Evolutionary conservation across 2,797 vertebrate genomes (phyloP), one percentile per base, ranked within the genome.

Genomic region (Pseudomugil tenellus): DNA sequence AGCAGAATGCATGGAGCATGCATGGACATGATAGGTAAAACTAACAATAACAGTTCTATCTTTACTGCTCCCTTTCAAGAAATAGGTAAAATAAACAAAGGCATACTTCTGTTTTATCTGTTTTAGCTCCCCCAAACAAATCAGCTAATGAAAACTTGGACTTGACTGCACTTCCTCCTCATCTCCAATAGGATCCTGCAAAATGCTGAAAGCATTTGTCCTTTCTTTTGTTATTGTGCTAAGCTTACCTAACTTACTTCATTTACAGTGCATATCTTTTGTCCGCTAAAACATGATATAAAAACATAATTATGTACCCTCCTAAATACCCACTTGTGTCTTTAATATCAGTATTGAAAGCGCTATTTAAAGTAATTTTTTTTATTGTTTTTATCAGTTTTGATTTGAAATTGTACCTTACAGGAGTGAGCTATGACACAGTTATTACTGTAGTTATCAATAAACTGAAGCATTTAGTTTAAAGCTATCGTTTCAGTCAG

Each of bases 11-110:
- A 28, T 6, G 21, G 61, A 51, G 54, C n/a, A 53, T 17, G 32
- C 37, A 41, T 25, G 52, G 54, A 64, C 34, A 14, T 67, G 29
- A 28, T 37, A 14, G 37, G 55, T 19, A 34, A 64, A 54, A 52
- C 37, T 39, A 6, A 31, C 34, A 37, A 37, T 58, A 51, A 51
- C 6, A 13, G 28, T 48, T 3, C 32, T 58, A n/a, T 49, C 17
- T 31, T 28, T 54, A 21, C 43, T n/a, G 31, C 23, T 19, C 11
- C 14, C 43, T 58, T 17, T 49, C 37, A 39, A 1, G 51, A 28
- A 10, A 52, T 58, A 39, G 34, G n/a, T 23, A 17, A 7, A 70
- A 67, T 31, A 12, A 39, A 9, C 41, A 8, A 56, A 29, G 12
- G 34, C 26, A 6, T 28, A n/a, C 8, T 17, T 39, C 26, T 32